Percentiles rank a stretch among this genome's conserved stretches.
phyloP scores from a whole-genome alignment of 2,113 vertebrate species.

The Chunga burmeisteri region DNA sequence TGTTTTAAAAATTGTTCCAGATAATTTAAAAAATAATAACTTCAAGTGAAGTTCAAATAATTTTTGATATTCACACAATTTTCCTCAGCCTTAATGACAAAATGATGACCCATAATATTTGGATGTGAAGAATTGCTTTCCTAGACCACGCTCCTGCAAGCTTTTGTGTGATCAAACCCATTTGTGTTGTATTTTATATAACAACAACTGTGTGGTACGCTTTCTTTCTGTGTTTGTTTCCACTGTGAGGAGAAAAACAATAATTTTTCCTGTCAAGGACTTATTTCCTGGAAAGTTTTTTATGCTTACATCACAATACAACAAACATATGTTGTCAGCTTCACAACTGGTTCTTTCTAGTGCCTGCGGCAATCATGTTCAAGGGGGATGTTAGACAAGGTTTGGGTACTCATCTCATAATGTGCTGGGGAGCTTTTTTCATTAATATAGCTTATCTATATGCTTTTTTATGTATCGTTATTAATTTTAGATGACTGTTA shows the following conservation, averaged over 20 bases:
- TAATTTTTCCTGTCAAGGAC: not conserved
- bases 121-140: not conserved
- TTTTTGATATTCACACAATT: not conserved
- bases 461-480: not conserved
- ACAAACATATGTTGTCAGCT: not conserved
- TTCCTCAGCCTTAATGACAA: not conserved
- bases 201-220: not conserved
- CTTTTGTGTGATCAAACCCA: not conserved
- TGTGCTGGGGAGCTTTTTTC: not conserved
- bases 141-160: not conserved
- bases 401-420: not conserved
- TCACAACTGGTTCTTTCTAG: not conserved
- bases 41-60: not conserved
- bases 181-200: not conserved
- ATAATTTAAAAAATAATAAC: not conserved
- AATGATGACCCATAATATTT: not conserved
- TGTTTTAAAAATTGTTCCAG: not conserved
- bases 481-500: not conserved
- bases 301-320: rapidly evolving
- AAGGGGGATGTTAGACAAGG: not conserved
- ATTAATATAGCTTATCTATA: too few relatives aligned
- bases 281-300: not conserved
- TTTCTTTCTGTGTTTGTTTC: not conserved
- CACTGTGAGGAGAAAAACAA: not conserved
- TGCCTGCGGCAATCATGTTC: not conserved